Evolutionary conservation across 2,888 invertebrate species (phyloP), one percentile per base, ranked within the genome.

Genomic region (Eulithis prunata): DNA sequence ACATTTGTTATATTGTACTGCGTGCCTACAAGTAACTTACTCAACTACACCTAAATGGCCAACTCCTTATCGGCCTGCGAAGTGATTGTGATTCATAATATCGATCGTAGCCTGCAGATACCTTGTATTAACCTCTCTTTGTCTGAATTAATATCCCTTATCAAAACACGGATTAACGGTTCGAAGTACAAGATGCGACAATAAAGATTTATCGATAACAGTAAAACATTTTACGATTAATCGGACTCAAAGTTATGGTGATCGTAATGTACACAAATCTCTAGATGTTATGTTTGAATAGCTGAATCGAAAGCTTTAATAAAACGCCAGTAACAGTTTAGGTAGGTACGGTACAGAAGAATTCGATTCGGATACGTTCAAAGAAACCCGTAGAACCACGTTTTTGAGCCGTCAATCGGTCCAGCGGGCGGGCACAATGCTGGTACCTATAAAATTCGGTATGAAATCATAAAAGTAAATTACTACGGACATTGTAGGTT

Each of bases 51-150:
- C 10, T 28, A 38, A 51, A 13, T 43, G 4, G 13, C 13, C 13
- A 51, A 36, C n/a, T 45, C 38, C 11, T 38, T 62, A 59, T 56
- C 59, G 12, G 2, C 13, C 51, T 66, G 43, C 13, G 32, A 56
- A 51, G 28, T 59, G 54, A 59, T 64, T 49, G 47, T 21, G 21
- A 21, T 21, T 21, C 21, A 63, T 57, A 61, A 63, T 57, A 61
- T 36, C 21, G 47, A 63, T 49, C 57, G 36, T 51, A 41, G 51
- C 52, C 55, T 70, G 65, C 68, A 75, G 76, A 79, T 77, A 73
- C 74, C 70, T 71, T 70, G 79, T 80, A 82, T 84, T 80, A 82
- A 71, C 70, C 71, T 75, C 71, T 80, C 77, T 83, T 82, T 76
- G 77, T 73, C 77, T 80, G 77, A 81, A 80, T 78, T 79, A 77